phyloP scores from a whole-genome alignment of 2,888 invertebrate species.

The Cryptosula pallasiana region DNA sequence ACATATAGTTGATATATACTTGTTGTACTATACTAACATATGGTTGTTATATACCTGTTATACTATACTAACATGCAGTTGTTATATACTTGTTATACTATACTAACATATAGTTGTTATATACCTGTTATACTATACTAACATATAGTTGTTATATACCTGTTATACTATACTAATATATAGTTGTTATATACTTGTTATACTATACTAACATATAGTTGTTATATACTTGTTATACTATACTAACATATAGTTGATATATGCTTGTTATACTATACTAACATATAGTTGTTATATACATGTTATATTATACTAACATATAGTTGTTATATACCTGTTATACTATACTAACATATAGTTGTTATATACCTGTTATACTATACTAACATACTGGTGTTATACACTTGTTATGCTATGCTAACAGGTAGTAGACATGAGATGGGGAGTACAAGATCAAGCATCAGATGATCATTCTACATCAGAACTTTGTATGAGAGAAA shows the following conservation, averaged over 20 bases:
- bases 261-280: background rate
- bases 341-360: background rate
- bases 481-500: constrained; percentile 38
- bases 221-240: no score
- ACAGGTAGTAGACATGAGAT: constrained; percentile 39
- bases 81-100: no score
- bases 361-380: no score
- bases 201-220: background rate
- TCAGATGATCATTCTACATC: constrained; percentile 40
- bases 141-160: background rate
- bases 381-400: background rate
- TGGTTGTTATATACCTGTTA: background rate
- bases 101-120: background rate
- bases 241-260: background rate
- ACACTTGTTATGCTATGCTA: no score
- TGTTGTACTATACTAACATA: background rate
- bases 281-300: background rate
- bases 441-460: constrained; percentile 38
- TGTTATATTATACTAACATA: background rate
- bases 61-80: background rate
- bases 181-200: background rate
- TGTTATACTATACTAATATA: background rate
- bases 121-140: background rate
- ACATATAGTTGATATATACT: background rate
- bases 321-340: background rate